Base-by-base conservation (phyloP, 2,888 invertebrate genomes). In the Petrolisthes manimaculis region DNA sequence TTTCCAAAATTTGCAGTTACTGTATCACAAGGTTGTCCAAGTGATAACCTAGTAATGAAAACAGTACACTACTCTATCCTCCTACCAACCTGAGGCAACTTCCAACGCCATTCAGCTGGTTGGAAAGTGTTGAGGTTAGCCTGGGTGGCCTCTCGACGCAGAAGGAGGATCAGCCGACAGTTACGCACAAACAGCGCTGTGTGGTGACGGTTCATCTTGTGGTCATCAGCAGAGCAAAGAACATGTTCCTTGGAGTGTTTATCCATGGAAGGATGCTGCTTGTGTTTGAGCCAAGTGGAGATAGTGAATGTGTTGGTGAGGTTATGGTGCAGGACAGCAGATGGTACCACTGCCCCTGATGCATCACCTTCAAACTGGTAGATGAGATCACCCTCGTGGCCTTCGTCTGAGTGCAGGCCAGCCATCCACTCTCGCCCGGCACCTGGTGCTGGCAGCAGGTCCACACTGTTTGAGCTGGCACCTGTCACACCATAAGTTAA, bases 71-170 rank as follows among this genome's bases (percentile, higher is more conserved):
- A 79, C 88, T 12, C 61, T 3, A 61, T 3, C 37, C 53, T 55
- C 21, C 51, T 54, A 92, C 94, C 94, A 91, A 97, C 97, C 94
- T 98, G 97, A 0, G 97, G 96, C 86, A 99, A 94, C 93, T 97
- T 97, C 99, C 99, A 99, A 92, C 99, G 95, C 98, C 99, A 99
- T 93, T 99, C 99, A 0, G 99, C 99, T 0, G 99, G 99, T 85
- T 98, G 95, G 95, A 98, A 98, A 92, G 97, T 97, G 94, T 97
- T 98, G 88, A 97, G 95, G 93, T 97, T 97, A 0, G 97, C 97
- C 92, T 97, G 97, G 53, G 97, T 96, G 93, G 97, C 97, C 94
- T 99, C 99, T 54, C 97, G 95, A 78, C 96, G 94, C 92, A 99
- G 94, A 92, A 99, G 94, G 91, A 99, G 94, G 92, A 99, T 98